phyloP scores from a whole-genome alignment of 1,140 invertebrate species.

The Cataglyphis hispanica region DNA sequence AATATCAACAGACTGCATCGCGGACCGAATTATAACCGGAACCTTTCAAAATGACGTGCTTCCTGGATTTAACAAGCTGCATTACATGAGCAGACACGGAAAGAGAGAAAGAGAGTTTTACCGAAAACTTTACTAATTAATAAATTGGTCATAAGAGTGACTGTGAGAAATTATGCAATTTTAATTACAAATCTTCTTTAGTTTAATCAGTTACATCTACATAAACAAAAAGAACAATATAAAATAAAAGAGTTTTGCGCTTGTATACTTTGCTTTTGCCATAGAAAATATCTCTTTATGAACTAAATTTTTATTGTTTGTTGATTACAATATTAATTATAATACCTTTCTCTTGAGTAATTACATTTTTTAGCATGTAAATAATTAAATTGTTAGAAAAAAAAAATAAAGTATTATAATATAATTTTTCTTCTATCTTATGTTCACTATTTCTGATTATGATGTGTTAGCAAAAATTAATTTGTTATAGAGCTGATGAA shows the following conservation, averaged over 20 bases:
- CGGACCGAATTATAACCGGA: slow-evolving; percentile 44
- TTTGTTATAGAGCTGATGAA: background rate
- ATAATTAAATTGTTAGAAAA: background rate
- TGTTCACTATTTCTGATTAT: background rate
- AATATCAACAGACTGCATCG: slow-evolving; percentile 44
- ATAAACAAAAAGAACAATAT: background rate
- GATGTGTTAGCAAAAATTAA: too few species aligned
- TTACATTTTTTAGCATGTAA: background rate
- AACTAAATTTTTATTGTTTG: background rate
- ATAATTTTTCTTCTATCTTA: background rate
- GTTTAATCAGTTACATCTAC: slow-evolving; percentile 1
- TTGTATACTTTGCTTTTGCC: background rate
- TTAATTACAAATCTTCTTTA: background rate
- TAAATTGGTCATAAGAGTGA: background rate
- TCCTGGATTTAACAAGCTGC: slow-evolving; percentile 49
- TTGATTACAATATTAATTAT: background rate
- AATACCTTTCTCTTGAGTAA: background rate
- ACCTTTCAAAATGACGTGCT: slow-evolving; percentile 50
- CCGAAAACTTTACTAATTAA: slow-evolving; percentile 10
- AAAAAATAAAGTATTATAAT: slow-evolving; percentile 3
- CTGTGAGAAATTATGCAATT: background rate
- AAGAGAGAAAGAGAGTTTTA: background rate
- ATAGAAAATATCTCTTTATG: background rate
- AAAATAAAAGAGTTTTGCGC: background rate
- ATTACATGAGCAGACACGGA: background rate